Percentiles rank a stretch among this genome's conserved stretches.
phyloP scores from a whole-genome alignment of 2,797 vertebrate genomes.

The Chrosomus eos region DNA sequence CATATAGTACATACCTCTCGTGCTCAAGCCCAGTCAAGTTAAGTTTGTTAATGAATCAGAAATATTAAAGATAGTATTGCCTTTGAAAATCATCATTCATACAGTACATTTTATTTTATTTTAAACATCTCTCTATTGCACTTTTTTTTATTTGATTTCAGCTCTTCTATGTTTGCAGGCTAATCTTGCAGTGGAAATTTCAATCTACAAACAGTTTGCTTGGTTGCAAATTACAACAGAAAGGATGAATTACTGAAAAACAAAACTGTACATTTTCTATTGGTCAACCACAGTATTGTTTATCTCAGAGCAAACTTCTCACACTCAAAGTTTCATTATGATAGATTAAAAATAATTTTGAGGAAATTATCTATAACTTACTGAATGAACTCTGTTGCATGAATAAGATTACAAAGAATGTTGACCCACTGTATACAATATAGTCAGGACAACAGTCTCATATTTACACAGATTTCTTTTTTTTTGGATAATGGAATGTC shows the following conservation, averaged over 20 bases:
- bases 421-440: neutral
- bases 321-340: neutral
- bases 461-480: neutral
- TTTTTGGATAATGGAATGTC: neutral
- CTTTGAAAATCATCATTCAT: neutral
- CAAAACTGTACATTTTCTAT: neutral
- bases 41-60: neutral
- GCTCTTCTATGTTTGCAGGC: neutral
- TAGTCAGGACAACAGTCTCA: neutral
- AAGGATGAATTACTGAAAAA: neutral
- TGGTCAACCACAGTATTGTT: neutral
- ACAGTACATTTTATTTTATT: neutral
- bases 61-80: neutral
- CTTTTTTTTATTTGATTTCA: neutral
- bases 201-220: too few relatives aligned
- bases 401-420: neutral
- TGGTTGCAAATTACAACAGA: neutral
- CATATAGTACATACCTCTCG: neutral
- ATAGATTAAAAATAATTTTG: neutral
- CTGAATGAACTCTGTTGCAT: neutral
- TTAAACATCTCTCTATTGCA: neutral
- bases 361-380: neutral
- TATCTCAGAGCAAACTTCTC: neutral
- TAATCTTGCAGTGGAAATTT: too few relatives aligned
- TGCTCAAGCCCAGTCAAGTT: neutral